Evolutionary conservation across 2,888 invertebrate genomes (phyloP).

Genomic region (Cecidostiba fungosa): DNA sequence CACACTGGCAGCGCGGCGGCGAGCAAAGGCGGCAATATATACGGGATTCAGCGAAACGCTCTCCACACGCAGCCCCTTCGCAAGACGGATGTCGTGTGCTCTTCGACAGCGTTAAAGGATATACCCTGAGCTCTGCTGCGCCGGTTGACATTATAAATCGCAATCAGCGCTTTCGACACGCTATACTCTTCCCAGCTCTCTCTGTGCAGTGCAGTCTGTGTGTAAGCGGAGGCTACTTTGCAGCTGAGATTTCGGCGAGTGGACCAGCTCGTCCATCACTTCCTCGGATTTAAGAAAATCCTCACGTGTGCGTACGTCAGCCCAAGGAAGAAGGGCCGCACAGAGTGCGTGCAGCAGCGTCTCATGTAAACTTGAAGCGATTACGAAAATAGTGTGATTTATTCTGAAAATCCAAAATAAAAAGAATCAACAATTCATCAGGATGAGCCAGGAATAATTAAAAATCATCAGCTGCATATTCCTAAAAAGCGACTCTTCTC

Average conservation of each 20-base stretch:
- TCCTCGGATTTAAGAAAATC: conserved; percentile 57
- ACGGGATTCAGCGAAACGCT: conserved; percentile 15
- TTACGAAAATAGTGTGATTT: neutral
- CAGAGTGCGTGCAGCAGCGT: neutral
- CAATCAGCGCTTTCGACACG: conserved; percentile 61
- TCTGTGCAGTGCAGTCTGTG: too few relatives aligned
- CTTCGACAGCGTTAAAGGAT: conserved; percentile 36
- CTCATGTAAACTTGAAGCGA: neutral
- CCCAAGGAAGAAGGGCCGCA: neutral
- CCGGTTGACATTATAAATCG: conserved; percentile 61
- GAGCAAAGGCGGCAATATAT: conserved; percentile 9
- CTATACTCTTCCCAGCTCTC: too few relatives aligned
- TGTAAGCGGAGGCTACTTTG: too few relatives aligned
- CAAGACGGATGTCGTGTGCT: conserved; percentile 29
- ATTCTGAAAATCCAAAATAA: neutral
- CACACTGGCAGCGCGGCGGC: neutral
- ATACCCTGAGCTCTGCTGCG: neutral
- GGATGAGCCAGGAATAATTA: too few relatives aligned
- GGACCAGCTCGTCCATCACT: conserved; percentile 49
- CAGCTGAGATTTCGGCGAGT: neutral
- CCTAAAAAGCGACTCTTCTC: neutral
- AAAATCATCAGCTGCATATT: too few relatives aligned
- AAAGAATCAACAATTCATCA: too few relatives aligned
- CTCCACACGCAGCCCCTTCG: neutral
- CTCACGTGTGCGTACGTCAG: neutral